Conservation (phyloP, 2,888 invertebrate species). For the Pseudanteris insignis region DNA sequence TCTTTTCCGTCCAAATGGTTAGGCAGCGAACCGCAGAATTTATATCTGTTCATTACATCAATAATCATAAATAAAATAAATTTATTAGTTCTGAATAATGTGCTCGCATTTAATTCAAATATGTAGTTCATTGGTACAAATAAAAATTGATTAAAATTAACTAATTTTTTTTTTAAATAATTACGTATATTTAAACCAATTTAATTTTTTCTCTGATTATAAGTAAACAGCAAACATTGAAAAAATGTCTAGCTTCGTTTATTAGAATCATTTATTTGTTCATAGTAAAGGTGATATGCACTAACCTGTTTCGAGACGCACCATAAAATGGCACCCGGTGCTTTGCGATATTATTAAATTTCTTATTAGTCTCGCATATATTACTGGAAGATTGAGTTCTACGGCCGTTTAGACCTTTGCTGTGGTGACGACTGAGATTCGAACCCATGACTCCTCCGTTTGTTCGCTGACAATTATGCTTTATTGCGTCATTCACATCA, state of each 20-base stretch:
- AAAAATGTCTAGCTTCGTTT: too few species aligned
- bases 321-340: constrained; percentile 62
- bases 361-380: constrained; percentile 72
- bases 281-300: too few species aligned
- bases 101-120: too few species aligned
- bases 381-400: constrained; percentile 80
- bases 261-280: too few species aligned
- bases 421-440: constrained; percentile 80
- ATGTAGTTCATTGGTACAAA: too few species aligned
- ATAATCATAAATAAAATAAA: too few species aligned
- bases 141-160: too few species aligned
- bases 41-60: constrained; percentile 59
- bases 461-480: constrained; percentile 33
- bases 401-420: constrained; percentile 76
- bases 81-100: too few species aligned
- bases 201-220: too few species aligned
- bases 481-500: constrained; percentile 50
- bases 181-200: too few species aligned
- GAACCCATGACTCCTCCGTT: constrained; percentile 74
- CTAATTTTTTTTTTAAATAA: too few species aligned
- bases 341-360: constrained; percentile 61
- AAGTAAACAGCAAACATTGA: too few species aligned
- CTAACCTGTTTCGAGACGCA: constrained; percentile 49
- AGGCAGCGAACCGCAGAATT: constrained; percentile 73
- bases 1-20: constrained; percentile 76